A percentile compares a stretch with the other conserved stretches of the same genome.
Evolutionary conservation across 2,113 vertebrate genomes (phyloP).

Genomic region (Hippocampus barbouri): DNA sequence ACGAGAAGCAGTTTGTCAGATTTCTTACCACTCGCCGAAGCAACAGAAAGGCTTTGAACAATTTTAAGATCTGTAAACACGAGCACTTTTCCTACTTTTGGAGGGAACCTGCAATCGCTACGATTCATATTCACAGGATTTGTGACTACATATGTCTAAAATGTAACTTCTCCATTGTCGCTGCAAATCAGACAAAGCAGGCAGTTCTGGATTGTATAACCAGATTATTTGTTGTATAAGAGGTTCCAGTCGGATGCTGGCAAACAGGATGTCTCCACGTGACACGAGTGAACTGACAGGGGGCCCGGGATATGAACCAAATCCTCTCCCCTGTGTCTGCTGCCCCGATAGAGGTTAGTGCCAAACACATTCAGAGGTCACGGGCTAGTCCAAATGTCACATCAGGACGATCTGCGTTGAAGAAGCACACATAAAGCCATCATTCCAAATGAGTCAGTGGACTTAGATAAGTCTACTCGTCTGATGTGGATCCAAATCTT

Average conservation of each 20-base stretch:
- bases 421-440: slow-evolving; percentile 53
- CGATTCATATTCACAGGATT: neutral
- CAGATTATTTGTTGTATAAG: slow-evolving; percentile 57
- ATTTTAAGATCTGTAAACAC: neutral
- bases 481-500: slow-evolving; percentile 23
- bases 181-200: slow-evolving; percentile 4
- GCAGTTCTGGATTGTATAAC: slow-evolving; percentile 41
- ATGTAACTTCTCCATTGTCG: neutral
- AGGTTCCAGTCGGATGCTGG: slow-evolving; percentile 7
- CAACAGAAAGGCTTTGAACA: neutral
- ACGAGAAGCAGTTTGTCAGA: neutral
- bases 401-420: neutral
- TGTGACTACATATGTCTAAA: slow-evolving; percentile 20
- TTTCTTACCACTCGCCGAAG: neutral
- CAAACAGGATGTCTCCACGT: slow-evolving; percentile 17
- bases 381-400: slow-evolving; percentile 29
- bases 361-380: slow-evolving; percentile 30
- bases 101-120: neutral
- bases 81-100: neutral
- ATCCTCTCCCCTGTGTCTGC: slow-evolving; percentile 19
- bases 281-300: slow-evolving; percentile 11
- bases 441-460: slow-evolving; percentile 50
- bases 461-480: slow-evolving; percentile 16
- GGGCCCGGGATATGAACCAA: slow-evolving; percentile 19
- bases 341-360: slow-evolving; percentile 1